Evolutionary conservation across 1,140 invertebrate species (phyloP).

Genomic region (Oreohelix idahoensis): DNA sequence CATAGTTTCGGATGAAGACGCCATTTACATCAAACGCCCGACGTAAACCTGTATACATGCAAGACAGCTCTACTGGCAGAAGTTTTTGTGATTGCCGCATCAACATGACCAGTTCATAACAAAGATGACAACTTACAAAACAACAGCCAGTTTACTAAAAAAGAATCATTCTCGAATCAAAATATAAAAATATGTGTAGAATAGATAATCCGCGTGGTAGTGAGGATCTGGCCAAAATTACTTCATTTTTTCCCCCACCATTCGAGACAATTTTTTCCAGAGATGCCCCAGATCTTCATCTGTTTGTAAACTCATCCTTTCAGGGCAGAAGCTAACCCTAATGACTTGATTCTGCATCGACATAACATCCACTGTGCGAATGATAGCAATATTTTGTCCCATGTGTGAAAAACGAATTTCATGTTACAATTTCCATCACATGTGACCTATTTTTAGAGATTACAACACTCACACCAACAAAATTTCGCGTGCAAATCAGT

Average conservation of each 20-base stretch:
- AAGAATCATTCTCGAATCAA: background rate
- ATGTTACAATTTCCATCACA: background rate
- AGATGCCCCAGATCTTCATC: background rate
- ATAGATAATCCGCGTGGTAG: background rate
- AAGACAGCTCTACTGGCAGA: background rate
- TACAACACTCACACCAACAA: conserved; percentile 19
- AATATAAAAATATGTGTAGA: background rate
- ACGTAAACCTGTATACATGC: background rate
- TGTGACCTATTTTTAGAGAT: background rate
- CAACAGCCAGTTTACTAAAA: background rate
- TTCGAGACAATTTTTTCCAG: background rate
- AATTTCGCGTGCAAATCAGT: conserved; percentile 1
- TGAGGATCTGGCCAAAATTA: background rate
- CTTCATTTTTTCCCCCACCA: background rate
- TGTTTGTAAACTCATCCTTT: background rate
- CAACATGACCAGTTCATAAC: background rate
- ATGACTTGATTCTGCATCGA: no score
- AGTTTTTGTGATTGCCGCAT: background rate
- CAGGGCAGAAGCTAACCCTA: no score
- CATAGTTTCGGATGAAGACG: background rate
- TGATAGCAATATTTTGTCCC: no score
- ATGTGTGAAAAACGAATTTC: no score
- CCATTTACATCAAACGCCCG: background rate
- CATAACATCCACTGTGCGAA: background rate
- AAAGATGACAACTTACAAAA: background rate